Base-by-base conservation (phyloP, 2,113 vertebrate species). In the Calonectris borealis region DNA sequence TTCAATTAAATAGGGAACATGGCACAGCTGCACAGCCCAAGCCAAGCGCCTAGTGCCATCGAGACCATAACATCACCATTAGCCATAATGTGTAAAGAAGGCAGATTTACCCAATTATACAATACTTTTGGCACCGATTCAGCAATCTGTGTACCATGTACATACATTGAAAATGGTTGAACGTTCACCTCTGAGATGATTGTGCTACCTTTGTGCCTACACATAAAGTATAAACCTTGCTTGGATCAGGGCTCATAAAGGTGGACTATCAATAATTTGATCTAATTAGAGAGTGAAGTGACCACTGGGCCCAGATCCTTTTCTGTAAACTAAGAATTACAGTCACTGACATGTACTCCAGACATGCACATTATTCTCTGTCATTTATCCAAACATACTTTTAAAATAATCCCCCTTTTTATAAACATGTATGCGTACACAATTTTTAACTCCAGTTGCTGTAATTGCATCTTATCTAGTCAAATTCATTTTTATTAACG, bases 401-500 rank as follows among this genome's bases (percentile, higher is more conserved):
- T 93, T 78, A 68, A 91, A 72, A 90, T 88, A 94, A 57, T 70
- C 12, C 60, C n/a, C 42, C 57, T 94, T 94, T 75, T 92, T 82
- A 68, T 48, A 85, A 83, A 88, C 64, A 83, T 4, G 18, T 62
- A 80, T 78, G 25, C 38, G 77, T 68, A 94, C 38, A 90, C 22
- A 94, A n/a, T 93, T 96, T 96, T 80, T 83, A 82, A 80, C 73
- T 86, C 71, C 81, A 82, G 58, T 94, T 94, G 36, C 49, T 95
- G 66, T 95, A 97, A 95, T 97, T 97, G 40, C 49, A 95, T 91
- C 75, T 94, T 92, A 95, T 96, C 54, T 88, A 88, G 29, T 66
- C 24, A 95, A 92, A 71, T 51, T 95, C 70, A 86, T 93, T 92
- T 90, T 92, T 97, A 96, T 88, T 96, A 93, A 97, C 86, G 65